These are phyloP conservation scores for Rhinopomastus cyanomelas DNA, from an alignment of 2,113 vertebrate genomes.

Conservation along the genomic window DNA sequence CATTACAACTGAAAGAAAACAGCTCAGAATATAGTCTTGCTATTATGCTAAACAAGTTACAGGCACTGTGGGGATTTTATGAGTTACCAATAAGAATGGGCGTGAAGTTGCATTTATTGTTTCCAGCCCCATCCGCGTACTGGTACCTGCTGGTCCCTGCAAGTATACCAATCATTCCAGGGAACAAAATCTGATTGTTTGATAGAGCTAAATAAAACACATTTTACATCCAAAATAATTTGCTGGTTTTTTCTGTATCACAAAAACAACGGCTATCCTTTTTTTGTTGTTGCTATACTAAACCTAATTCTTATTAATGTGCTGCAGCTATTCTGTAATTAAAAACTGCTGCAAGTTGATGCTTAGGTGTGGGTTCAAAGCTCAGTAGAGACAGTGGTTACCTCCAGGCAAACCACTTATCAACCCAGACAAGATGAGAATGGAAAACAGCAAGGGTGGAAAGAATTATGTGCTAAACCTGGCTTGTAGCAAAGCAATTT, in stretches of 20 bases:
- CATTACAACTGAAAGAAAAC: conserved; percentile 86
- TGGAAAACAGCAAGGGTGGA: not conserved
- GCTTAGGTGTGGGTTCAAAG: not conserved
- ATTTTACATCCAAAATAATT: conserved; percentile 67
- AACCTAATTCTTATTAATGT: not conserved
- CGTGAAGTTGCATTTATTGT: conserved; percentile 93
- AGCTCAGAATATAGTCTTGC: conserved; percentile 87
- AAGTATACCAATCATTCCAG: conserved; percentile 72
- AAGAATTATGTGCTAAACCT: not conserved
- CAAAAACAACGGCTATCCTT: conserved; percentile 10
- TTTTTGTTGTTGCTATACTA: not conserved
- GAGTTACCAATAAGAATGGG: conserved; percentile 88
- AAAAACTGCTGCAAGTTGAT: not conserved
- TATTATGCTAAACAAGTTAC: conserved; percentile 89
- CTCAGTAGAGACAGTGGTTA: not conserved
- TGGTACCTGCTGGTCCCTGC: conserved; percentile 76
- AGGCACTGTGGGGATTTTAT: conserved; percentile 85
- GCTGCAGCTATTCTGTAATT: not conserved
- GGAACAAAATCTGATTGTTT: conserved; percentile 75
- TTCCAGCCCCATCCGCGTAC: conserved; percentile 71
- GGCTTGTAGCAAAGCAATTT: not conserved
- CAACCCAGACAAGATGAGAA: not conserved
- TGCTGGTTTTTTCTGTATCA: conserved; percentile 55
- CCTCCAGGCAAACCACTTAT: not conserved
- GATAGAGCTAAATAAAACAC: conserved; percentile 73